phyloP scores from a whole-genome alignment of 2,888 invertebrate genomes.

The Eumacrocentrus americanus region DNA sequence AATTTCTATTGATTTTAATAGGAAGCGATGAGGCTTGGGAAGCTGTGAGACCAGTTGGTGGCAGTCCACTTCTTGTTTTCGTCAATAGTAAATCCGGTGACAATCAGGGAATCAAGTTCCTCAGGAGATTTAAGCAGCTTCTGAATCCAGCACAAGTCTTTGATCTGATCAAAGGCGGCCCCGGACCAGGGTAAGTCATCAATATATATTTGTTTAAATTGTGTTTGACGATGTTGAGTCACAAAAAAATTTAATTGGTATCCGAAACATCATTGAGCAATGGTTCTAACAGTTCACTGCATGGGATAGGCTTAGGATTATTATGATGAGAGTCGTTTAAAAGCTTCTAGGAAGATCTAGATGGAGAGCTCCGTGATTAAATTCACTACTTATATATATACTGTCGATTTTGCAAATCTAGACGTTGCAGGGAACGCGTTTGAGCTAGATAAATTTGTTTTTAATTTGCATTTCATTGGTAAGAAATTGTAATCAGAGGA shows the following conservation, averaged over 20 bases:
- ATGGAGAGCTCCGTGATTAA: not conserved
- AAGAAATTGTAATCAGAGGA: slow-evolving; percentile 1
- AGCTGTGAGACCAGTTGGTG: slow-evolving; percentile 70
- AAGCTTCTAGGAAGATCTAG: not conserved
- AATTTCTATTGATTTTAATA: slow-evolving; percentile 32
- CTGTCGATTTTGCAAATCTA: no score
- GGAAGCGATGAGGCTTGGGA: slow-evolving; percentile 90
- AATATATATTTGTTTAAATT: not conserved
- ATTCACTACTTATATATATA: no score
- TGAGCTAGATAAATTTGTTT: no score
- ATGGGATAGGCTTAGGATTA: not conserved
- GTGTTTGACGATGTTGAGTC: not conserved
- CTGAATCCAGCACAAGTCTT: slow-evolving; percentile 98
- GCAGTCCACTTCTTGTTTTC: slow-evolving; percentile 89
- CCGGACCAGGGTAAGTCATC: slow-evolving; percentile 77
- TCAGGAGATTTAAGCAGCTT: slow-evolving; percentile 91
- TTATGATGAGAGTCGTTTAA: not conserved
- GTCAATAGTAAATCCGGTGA: slow-evolving; percentile 98
- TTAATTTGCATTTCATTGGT: not conserved
- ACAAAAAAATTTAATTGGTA: not conserved
- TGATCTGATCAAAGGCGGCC: slow-evolving; percentile 86
- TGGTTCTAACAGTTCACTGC: no score
- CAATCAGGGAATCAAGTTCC: slow-evolving; percentile 96
- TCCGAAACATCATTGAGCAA: not conserved
- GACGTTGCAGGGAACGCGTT: no score